phyloP scores from a whole-genome alignment of 2,797 vertebrate genomes.

The Amazona finschi region DNA sequence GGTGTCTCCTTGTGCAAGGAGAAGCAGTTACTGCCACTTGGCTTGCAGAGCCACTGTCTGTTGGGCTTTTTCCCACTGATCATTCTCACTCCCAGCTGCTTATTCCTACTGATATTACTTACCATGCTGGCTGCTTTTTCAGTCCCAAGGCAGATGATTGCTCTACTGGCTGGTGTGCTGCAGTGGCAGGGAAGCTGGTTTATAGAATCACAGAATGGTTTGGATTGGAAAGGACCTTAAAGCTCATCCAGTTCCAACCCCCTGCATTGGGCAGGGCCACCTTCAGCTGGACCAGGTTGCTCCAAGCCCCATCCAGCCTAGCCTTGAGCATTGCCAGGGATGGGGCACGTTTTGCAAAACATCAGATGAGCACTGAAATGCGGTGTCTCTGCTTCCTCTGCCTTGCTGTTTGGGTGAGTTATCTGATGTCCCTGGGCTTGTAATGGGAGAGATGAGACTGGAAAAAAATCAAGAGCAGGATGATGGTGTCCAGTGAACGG shows the following conservation, averaged over 20 bases:
- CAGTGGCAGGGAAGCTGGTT: background rate
- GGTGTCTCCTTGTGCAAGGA: background rate
- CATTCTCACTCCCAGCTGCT: background rate
- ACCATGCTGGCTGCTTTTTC: background rate
- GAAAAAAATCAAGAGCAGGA: background rate
- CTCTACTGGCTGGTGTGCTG: background rate
- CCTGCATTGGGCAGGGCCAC: background rate
- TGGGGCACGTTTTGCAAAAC: background rate
- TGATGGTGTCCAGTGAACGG: background rate
- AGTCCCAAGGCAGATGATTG: background rate
- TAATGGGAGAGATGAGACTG: background rate
- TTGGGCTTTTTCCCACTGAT: background rate
- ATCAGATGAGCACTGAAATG: background rate
- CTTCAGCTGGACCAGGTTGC: background rate
- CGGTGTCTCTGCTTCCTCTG: background rate
- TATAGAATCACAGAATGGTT: background rate
- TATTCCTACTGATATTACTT: background rate
- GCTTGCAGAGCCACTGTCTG: background rate
- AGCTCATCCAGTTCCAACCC: background rate
- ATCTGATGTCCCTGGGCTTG: background rate
- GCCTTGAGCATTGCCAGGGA: background rate
- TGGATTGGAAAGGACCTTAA: background rate
- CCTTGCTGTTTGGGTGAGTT: fast-evolving
- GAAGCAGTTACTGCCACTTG: background rate
- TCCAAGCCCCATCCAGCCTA: background rate